Base-by-base conservation (phyloP, 2,113 vertebrate species). In the Misgurnus anguillicaudatus region DNA sequence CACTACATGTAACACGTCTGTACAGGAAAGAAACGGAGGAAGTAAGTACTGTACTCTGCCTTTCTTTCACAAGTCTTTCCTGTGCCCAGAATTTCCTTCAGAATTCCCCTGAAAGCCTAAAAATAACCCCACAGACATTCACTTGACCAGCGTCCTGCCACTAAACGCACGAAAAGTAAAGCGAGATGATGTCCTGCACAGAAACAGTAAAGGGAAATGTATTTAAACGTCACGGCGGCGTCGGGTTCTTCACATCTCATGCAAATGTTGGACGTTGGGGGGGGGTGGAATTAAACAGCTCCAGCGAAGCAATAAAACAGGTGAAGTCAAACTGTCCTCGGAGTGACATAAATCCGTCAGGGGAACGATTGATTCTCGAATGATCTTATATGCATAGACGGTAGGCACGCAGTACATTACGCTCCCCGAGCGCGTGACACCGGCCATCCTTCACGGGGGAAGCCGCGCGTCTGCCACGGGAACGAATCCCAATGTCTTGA, bases 381-480 rank as follows among this genome's bases (percentile, higher is more conserved):
- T 98, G 96, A 98, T 98, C 96, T 96, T 98, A 97, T 99, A 98
- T 98, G 96, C 96, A 98, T 95, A 98, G 96, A 97, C 95, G 95
- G 95, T 95, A 95, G 88, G 94, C 94, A 93, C 89, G 94, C 95
- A 95, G 94, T 97, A 96, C 95, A 96, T 96, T 97, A 96, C 93
- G 87, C 86, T 85, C 89, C 93, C 94, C 89, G 93, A 92, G 94
- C 93, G 92, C 88, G 94, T 95, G 95, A 96, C 95, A 96, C 87
- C 91, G 91, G 90, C 94, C 92, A 97, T 96, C 95, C 94, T 95
- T 95, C 96, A 97, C 90, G 93, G 93, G 71, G 47, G 80, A 92
- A 91, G 90, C 91, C 90, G 92, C 95, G 93, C 96, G 95, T 96
- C 57, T 19, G 93, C 93, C 93, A 77, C 84, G 78, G 77, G 77